Evolutionary conservation across 2,888 invertebrate species (phyloP).

Genomic region (Eudasyphora cyanicolor): DNA sequence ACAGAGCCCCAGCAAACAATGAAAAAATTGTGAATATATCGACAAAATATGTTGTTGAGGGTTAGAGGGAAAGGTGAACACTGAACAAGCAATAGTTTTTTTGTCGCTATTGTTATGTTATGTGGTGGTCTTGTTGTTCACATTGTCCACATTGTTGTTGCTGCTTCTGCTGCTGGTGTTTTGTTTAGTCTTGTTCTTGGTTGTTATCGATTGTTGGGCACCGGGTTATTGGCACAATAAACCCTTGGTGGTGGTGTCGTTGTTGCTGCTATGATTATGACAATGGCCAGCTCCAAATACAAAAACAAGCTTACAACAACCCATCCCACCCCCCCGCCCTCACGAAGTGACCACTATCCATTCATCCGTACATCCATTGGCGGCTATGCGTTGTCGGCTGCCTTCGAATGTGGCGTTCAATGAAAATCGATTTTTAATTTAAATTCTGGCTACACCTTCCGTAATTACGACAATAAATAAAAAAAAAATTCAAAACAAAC

Average conservation of each 20-base stretch:
- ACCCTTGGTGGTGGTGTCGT: neutral
- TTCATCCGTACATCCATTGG: too few species aligned
- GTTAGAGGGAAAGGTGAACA: neutral
- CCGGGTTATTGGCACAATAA: constrained; percentile 54
- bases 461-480: constrained; percentile 37
- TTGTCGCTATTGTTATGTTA: neutral
- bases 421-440: constrained; percentile 50
- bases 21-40: neutral
- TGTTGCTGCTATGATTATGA: neutral
- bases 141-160: too few species aligned
- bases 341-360: neutral
- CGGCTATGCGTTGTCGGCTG: neutral
- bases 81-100: neutral
- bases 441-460: constrained; percentile 52
- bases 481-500: constrained; percentile 13
- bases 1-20: neutral
- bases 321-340: too few species aligned
- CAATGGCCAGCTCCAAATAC: neutral
- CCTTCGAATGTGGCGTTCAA: constrained; percentile 13
- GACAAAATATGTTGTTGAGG: neutral
- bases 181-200: constrained; percentile 9
- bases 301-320: too few species aligned
- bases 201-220: constrained; percentile 6
- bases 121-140: constrained; percentile 1
- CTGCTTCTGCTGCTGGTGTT: neutral